Percentiles rank a stretch among this genome's conserved stretches.
Conservation (phyloP, 2,113 vertebrate species). For the Leptocoma aspasia region DNA sequence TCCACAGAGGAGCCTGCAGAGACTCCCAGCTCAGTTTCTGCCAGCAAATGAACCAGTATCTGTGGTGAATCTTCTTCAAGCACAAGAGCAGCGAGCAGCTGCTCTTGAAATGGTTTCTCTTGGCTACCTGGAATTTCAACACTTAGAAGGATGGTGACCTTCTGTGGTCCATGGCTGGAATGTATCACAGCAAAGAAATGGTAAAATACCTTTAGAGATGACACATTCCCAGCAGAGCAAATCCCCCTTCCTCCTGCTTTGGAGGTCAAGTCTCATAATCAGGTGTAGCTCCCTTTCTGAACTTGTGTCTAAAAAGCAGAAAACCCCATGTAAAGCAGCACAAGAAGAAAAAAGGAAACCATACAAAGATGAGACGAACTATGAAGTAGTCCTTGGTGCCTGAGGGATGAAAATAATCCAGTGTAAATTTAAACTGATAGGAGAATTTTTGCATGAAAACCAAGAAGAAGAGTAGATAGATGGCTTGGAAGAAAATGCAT, state of each 20-base stretch:
- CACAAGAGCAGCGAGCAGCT: neutral
- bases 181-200: neutral
- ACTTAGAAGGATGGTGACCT: neutral
- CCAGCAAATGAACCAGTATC: neutral
- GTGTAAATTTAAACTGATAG: constrained; percentile 23
- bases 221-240: neutral
- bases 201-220: neutral
- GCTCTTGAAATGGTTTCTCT: neutral
- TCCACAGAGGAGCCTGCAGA: neutral
- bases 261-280: neutral
- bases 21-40: neutral
- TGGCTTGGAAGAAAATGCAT: constrained; percentile 18
- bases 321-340: neutral
- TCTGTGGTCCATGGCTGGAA: neutral
- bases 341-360: constrained; percentile 15
- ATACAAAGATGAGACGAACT: neutral
- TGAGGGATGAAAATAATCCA: constrained; percentile 25
- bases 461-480: neutral
- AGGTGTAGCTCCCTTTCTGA: neutral
- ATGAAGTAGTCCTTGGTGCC: constrained; percentile 9
- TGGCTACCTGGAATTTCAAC: neutral
- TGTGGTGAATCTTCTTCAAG: neutral
- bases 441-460: constrained; percentile 27
- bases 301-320: neutral
- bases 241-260: neutral